A percentile compares a stretch with the other conserved stretches of the same genome.
phyloP scores from a whole-genome alignment of 2,113 vertebrate species.

The Spilogale gracilis region DNA sequence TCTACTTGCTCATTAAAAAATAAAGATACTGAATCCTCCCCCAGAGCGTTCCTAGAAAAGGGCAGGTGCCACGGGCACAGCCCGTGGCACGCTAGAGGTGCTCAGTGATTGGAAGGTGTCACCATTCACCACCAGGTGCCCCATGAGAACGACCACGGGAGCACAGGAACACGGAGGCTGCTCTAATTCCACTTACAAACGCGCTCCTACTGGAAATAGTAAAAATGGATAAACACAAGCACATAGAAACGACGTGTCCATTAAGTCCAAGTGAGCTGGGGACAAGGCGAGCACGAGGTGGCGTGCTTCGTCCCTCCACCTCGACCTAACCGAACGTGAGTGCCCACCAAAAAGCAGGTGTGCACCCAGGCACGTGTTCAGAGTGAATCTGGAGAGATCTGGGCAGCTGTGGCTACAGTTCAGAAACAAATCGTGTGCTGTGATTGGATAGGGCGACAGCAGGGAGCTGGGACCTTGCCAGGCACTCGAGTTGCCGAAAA shows the following conservation, averaged over 20 bases:
- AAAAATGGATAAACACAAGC: neutral
- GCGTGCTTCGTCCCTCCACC: fast-evolving
- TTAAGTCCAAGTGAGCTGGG: neutral
- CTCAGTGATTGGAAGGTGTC: fast-evolving
- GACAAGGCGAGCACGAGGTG: too few species aligned
- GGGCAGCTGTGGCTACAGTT: fast-evolving
- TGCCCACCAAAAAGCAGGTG: fast-evolving
- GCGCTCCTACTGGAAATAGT: neutral
- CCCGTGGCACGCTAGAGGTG: fast-evolving
- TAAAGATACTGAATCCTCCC: fast-evolving
- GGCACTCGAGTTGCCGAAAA: neutral
- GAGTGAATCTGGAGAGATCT: neutral
- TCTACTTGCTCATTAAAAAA: neutral
- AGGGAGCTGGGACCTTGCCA: too few species aligned
- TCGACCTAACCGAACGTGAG: neutral
- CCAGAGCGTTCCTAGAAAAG: neutral
- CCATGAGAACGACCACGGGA: fast-evolving
- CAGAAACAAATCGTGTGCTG: fast-evolving
- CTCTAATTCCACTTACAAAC: neutral
- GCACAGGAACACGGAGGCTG: fast-evolving
- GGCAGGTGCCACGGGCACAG: fast-evolving
- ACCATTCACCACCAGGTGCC: neutral
- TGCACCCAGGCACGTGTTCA: neutral
- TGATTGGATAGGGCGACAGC: fast-evolving
- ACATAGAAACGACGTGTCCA: fast-evolving